A percentile compares a stretch with the other conserved stretches of the same genome.
These are phyloP conservation scores for Poecile atricapillus DNA, from an alignment of 2,113 vertebrate genomes.

Conservation along the genomic window DNA sequence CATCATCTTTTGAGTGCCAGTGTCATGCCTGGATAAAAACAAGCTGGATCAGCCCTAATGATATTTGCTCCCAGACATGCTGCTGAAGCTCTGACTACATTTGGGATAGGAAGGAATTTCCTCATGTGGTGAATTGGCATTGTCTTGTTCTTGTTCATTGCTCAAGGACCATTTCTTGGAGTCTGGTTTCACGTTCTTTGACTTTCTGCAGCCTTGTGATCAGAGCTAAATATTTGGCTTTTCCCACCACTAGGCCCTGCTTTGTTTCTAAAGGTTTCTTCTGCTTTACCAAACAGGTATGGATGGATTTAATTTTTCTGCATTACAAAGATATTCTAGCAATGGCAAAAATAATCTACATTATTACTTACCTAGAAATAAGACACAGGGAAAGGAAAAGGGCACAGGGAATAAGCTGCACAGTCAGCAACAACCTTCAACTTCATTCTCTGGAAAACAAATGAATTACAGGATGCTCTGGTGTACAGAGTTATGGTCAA, in stretches of 20 bases:
- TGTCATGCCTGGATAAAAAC: not conserved
- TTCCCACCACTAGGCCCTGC: not conserved
- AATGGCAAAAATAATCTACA: not conserved
- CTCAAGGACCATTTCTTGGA: not conserved
- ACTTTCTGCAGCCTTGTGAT: not conserved
- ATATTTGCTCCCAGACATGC: not conserved
- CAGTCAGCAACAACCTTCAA: not conserved
- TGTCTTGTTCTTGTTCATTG: not conserved
- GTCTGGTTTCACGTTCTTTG: not conserved
- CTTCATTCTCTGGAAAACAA: not conserved
- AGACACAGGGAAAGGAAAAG: not conserved
- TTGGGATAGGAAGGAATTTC: constrained; percentile 36
- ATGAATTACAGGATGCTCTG: not conserved
- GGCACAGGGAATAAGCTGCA: not conserved
- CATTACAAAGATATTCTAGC: not conserved
- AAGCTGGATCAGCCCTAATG: not conserved
- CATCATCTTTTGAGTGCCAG: not conserved
- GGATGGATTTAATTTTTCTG: not conserved
- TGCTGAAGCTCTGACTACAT: not conserved
- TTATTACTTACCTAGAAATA: not conserved
- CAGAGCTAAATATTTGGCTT: not conserved
- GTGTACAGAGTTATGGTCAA: not conserved
- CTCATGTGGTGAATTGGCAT: not conserved
- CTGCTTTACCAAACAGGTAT: not conserved
- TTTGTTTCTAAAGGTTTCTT: not conserved